phyloP scores from a whole-genome alignment of 2,797 vertebrate genomes.

The Squalus acanthias region DNA sequence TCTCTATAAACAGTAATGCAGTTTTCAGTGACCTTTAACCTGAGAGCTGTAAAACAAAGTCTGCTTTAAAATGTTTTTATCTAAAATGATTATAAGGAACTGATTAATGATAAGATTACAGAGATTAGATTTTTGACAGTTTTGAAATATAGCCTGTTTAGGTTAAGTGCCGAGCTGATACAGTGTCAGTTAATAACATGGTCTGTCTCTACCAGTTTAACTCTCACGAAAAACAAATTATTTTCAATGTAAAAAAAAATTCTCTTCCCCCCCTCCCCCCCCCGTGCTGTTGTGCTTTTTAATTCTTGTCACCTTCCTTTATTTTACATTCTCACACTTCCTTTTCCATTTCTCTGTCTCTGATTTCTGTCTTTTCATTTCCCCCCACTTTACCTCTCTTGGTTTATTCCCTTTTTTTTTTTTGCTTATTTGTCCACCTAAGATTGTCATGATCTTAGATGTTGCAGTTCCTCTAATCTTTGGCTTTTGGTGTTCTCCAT shows the following conservation, averaged over 20 bases:
- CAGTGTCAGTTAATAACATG: background rate
- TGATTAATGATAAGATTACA: constrained; percentile 10
- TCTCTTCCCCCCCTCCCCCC: background rate
- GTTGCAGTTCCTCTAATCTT: background rate
- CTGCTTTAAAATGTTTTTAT: constrained; percentile 13
- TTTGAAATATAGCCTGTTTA: constrained; percentile 24
- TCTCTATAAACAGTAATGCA: background rate
- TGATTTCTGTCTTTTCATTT: background rate
- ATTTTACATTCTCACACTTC: background rate
- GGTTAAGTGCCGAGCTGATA: constrained; percentile 1
- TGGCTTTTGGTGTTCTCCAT: background rate
- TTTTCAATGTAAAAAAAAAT: background rate
- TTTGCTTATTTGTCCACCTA: background rate
- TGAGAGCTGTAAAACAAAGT: constrained; percentile 19
- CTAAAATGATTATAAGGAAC: background rate
- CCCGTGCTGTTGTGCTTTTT: background rate
- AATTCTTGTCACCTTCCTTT: background rate
- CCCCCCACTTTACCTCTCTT: background rate
- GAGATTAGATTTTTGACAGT: constrained; percentile 18
- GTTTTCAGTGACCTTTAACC: background rate
- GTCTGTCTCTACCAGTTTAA: background rate
- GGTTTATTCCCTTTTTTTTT: background rate
- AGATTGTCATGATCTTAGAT: background rate
- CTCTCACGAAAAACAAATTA: background rate
- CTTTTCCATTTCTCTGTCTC: background rate